Base-by-base conservation (phyloP, 2,797 vertebrate species). In the Danio aesculapii region DNA sequence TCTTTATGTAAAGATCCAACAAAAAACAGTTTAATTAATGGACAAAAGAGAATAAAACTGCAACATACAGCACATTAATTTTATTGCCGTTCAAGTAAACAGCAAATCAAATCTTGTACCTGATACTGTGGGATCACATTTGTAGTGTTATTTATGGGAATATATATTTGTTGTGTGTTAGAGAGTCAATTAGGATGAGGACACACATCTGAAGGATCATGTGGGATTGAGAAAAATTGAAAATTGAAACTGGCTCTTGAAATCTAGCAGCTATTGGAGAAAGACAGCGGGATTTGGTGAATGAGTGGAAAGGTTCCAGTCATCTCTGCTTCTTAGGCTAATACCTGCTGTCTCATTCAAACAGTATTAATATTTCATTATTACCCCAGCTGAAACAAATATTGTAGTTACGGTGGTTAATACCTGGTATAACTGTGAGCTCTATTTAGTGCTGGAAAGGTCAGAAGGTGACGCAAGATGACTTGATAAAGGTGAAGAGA, bases 161-260 rank as follows among this genome's bases (percentile, higher is more conserved):
- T 61, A n/a, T 55, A 21, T 75, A 68, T 64, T 67, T 70, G 61
- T 61, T 3, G n/a, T 30, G 50, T 46, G 14, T 62, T 53, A 11
- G 4, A 66, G 44, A 66, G 46, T 46, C 62, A 77, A 61, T 70
- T 64, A 61, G 69, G 50, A 67, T 86, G 79, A 76, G 5, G 46
- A 79, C 72, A 69, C 19, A 46, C 41, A 73, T 66, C 61, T 84
- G 47, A 63, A 62, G 63, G 70, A 84, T 79, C 17, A 55, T 17
- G 75, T 14, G 39, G 75, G 62, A 8, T 55, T 57, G 17, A 30
- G 66, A 41, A 17, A 49, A 17, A 57, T 46, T 19, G 46, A 8
- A 46, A 70, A 62, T 49, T 59, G 43, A 12, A 57, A 58, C 19
- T 80, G 17, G 69, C 19, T 16, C 57, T 58, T 30, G 47, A 50